These are phyloP conservation scores for Plectus sambesii DNA, from an alignment of 1,140 invertebrate genomes.

Conservation along the genomic window DNA sequence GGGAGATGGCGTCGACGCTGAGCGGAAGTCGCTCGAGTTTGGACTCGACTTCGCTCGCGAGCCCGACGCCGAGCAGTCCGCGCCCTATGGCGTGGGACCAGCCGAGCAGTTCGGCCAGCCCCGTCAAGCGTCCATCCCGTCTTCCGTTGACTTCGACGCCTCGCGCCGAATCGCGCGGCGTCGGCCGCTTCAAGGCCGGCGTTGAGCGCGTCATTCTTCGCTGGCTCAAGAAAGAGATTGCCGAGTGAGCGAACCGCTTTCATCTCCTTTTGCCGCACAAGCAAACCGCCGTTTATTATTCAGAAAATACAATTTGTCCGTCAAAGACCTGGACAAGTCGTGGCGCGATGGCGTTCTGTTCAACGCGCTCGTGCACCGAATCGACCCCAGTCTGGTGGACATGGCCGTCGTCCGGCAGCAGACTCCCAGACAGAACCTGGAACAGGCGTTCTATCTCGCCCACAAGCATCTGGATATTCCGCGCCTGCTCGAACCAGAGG, in stretches of 20 bases:
- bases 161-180: slow-evolving; percentile 6
- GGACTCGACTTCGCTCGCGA: no score
- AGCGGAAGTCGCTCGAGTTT: no score
- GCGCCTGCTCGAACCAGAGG: slow-evolving; percentile 66
- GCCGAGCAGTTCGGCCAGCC: no score
- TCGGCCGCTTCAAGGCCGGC: slow-evolving; percentile 47
- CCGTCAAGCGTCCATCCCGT: background rate
- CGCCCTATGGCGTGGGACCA: no score
- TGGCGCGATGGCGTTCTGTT: slow-evolving; percentile 96
- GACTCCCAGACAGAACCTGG: slow-evolving; percentile 67
- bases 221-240: slow-evolving; percentile 84
- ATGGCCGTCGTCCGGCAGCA: slow-evolving; percentile 61
- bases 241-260: slow-evolving; percentile 59
- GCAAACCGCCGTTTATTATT: slow-evolving; percentile 30
- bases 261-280: slow-evolving; percentile 7
- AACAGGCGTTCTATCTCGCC: slow-evolving; percentile 84
- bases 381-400: slow-evolving; percentile 82
- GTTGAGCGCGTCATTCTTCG: slow-evolving; percentile 79
- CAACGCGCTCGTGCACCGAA: slow-evolving; percentile 84
- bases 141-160: slow-evolving; percentile 9
- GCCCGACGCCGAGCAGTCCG: no score
- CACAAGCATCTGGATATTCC: slow-evolving; percentile 75
- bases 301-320: slow-evolving; percentile 71
- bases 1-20: slow-evolving; percentile 16
- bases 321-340: slow-evolving; percentile 85